These are phyloP conservation scores for Akabosia matsudoensis DNA, from an alignment of 1,140 invertebrate genomes.

Conservation along the genomic window DNA sequence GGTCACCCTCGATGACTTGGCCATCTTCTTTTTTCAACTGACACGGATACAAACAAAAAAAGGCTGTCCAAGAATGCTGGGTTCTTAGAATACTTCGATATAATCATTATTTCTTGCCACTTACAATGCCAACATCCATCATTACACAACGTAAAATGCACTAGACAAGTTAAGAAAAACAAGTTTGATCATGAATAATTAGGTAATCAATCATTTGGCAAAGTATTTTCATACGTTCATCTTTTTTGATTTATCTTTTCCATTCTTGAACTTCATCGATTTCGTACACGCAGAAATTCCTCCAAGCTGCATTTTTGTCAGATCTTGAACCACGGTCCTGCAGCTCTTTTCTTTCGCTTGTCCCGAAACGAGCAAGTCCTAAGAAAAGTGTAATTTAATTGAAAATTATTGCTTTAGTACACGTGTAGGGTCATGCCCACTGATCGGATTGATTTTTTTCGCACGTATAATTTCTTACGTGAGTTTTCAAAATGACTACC, in stretches of 20 bases:
- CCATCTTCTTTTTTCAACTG: too few relatives aligned
- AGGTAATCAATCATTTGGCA: neutral
- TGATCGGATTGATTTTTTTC: too few relatives aligned
- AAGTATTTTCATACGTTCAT: constrained; percentile 12
- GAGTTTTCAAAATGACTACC: neutral
- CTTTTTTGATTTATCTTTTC: constrained; percentile 33
- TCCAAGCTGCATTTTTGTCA: constrained; percentile 34
- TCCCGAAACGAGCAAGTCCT: neutral
- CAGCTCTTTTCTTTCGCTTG: constrained; percentile 22
- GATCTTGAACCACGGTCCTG: constrained; percentile 24
- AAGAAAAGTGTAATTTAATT: neutral
- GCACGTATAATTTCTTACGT: too few relatives aligned
- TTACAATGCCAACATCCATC: neutral
- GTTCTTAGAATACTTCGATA: too few relatives aligned
- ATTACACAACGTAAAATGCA: constrained; percentile 15
- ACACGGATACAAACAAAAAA: too few relatives aligned
- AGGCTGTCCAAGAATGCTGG: too few relatives aligned
- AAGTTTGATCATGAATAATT: neutral
- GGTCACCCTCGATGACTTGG: too few relatives aligned
- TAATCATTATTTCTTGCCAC: too few relatives aligned
- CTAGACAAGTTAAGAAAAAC: neutral
- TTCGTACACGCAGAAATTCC: constrained; percentile 24
- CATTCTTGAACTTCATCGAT: constrained; percentile 29
- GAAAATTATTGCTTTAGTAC: too few relatives aligned
- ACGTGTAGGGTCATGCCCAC: too few relatives aligned